Conservation (phyloP, 2,888 invertebrate species). For the Drosophila kokeensis region DNA sequence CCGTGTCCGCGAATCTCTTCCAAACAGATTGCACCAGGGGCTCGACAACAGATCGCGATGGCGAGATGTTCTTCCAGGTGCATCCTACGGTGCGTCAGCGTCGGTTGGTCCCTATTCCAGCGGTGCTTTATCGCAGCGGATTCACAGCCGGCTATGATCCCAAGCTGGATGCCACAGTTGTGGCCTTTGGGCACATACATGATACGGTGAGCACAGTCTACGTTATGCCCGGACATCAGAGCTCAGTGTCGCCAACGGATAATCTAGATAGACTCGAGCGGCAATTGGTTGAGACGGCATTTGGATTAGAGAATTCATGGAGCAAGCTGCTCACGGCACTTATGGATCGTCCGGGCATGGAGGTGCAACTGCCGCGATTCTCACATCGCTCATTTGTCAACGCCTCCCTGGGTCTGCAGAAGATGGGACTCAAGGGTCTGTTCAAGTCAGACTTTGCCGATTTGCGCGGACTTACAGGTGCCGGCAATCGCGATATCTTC, state of each 20-base stretch:
- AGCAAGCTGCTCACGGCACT: slow-evolving; percentile 90
- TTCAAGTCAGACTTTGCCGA: slow-evolving; percentile 92
- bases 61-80: slow-evolving; percentile 94
- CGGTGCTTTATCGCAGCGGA: slow-evolving; percentile 90
- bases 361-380: slow-evolving; percentile 93
- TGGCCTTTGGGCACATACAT: slow-evolving; percentile 90
- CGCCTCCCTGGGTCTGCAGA: slow-evolving; percentile 90
- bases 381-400: slow-evolving; percentile 93
- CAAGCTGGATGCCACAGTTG: slow-evolving; percentile 92
- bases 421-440: slow-evolving; percentile 93
- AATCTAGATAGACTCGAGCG: slow-evolving; percentile 91
- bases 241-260: slow-evolving; percentile 91
- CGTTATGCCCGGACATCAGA: slow-evolving; percentile 94
- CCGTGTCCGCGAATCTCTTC: slow-evolving; percentile 92
- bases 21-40: slow-evolving; percentile 92
- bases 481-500: slow-evolving; percentile 90
- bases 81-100: slow-evolving; percentile 92
- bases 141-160: slow-evolving; percentile 95
- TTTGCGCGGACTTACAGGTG: slow-evolving; percentile 92
- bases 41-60: slow-evolving; percentile 91
- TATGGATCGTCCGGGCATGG: slow-evolving; percentile 91
- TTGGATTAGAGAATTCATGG: slow-evolving; percentile 89
- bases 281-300: slow-evolving; percentile 88
- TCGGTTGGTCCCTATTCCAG: slow-evolving; percentile 93
- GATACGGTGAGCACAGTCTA: slow-evolving; percentile 92